These are phyloP conservation scores for Crenichthys baileyi DNA, from an alignment of 2,797 vertebrate genomes.

Conservation along the genomic window DNA sequence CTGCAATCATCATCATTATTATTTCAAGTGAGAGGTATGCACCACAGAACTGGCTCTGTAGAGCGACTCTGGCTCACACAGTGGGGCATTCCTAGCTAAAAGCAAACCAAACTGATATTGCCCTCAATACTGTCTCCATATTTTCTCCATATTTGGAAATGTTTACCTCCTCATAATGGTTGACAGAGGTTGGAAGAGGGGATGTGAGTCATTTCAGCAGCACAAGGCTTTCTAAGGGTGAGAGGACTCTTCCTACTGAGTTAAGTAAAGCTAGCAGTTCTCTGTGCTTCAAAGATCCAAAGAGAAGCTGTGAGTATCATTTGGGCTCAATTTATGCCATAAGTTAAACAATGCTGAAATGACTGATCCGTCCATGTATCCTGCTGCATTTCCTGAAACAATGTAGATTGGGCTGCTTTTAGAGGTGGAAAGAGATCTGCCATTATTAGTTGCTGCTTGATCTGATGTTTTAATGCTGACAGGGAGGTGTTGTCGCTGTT, in stretches of 20 bases:
- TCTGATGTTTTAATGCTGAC: constrained; percentile 15
- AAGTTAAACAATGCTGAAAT: constrained; percentile 8
- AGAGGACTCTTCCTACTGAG: constrained; percentile 68
- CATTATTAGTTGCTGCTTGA: constrained; percentile 13
- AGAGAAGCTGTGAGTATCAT: constrained; percentile 78
- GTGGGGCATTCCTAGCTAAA: constrained; percentile 81
- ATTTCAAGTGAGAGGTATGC: constrained; percentile 76
- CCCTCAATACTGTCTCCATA: constrained; percentile 89
- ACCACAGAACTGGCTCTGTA: constrained; percentile 77
- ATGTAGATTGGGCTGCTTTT: constrained; percentile 13
- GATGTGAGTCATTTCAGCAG: constrained; percentile 90
- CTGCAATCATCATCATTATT: constrained; percentile 72
- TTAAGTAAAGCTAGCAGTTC: constrained; percentile 61
- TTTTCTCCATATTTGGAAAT: constrained; percentile 99
- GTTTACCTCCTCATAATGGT: constrained; percentile 96
- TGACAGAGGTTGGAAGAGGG: constrained; percentile 90
- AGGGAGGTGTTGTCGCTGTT: constrained; percentile 28
- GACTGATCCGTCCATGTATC: background rate
- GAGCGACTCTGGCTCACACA: constrained; percentile 71
- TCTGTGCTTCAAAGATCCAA: constrained; percentile 56
- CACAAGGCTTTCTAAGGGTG: constrained; percentile 73
- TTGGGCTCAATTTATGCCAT: constrained; percentile 34
- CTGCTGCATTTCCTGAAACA: background rate
- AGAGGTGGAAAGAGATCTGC: constrained; percentile 5
- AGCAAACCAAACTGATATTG: constrained; percentile 87